Evolutionary conservation across 2,888 invertebrate genomes (phyloP).

Genomic region (Norana najaformis): DNA sequence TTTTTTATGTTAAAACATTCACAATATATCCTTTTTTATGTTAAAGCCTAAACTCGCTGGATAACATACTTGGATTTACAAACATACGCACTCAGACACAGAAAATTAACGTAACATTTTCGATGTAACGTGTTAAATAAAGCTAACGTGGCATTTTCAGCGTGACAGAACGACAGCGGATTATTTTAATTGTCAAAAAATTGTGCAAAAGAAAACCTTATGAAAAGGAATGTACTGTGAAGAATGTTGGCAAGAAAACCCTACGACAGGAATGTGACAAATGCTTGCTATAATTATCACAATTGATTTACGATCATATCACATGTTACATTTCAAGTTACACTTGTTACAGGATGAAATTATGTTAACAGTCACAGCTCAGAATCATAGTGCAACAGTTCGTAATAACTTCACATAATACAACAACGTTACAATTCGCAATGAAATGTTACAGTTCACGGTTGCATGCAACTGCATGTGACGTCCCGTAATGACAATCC

Average conservation of each 20-base stretch:
- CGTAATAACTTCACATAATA: neutral
- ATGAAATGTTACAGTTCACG: neutral
- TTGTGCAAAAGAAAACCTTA: neutral
- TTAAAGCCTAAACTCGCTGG: too few relatives aligned
- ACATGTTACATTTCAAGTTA: neutral
- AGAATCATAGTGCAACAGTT: neutral
- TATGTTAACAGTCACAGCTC: neutral
- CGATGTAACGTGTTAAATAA: neutral
- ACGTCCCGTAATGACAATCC: neutral
- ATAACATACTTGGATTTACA: too few relatives aligned
- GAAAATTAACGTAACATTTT: neutral
- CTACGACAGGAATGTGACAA: neutral
- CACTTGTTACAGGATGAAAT: neutral
- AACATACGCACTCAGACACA: too few relatives aligned
- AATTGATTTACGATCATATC: neutral
- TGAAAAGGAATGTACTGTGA: neutral
- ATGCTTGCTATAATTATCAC: neutral
- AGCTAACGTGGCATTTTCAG: neutral
- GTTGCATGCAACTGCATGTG: neutral
- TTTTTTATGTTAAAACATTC: too few relatives aligned
- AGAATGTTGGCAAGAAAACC: constrained; percentile 13
- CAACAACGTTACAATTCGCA: neutral
- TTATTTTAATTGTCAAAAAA: neutral
- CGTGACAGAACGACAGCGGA: neutral
- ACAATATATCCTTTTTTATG: too few relatives aligned